Evolutionary conservation across 2,113 vertebrate species (phyloP).

Genomic region (Calyptomena viridis): DNA sequence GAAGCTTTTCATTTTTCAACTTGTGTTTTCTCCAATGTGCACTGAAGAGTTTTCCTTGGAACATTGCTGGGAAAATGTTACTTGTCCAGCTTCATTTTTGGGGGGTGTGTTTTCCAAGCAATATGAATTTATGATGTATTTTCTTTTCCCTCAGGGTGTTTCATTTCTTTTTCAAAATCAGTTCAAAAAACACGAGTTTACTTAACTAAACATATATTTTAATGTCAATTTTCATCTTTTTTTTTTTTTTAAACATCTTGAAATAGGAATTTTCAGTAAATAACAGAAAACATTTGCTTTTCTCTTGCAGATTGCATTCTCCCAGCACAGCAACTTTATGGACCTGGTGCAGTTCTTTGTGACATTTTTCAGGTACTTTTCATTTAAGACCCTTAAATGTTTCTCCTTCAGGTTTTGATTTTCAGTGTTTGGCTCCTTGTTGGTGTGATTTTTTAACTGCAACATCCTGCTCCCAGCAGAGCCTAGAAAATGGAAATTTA

Average conservation of each 20-base stretch:
- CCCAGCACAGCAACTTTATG: constrained; percentile 99
- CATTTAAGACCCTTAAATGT: neutral
- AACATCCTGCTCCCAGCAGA: neutral
- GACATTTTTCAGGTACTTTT: constrained; percentile 96
- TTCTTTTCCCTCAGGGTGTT: neutral
- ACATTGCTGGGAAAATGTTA: neutral
- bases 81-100: neutral
- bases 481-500: neutral
- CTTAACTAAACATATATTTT: neutral
- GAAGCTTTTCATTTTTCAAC: neutral
- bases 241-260: neutral
- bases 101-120: neutral
- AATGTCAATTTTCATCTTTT: neutral
- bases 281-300: constrained; percentile 52
- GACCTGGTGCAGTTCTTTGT: constrained; percentile 99
- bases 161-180: neutral
- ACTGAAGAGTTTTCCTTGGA: neutral
- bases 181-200: neutral
- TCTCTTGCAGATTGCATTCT: constrained; percentile 92
- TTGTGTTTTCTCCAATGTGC: neutral
- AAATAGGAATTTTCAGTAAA: neutral
- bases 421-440: neutral
- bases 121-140: neutral
- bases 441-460: neutral
- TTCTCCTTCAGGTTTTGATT: neutral